Evolutionary conservation across 2,797 vertebrate genomes (phyloP).

Genomic region (Rhynchonycteris naso): DNA sequence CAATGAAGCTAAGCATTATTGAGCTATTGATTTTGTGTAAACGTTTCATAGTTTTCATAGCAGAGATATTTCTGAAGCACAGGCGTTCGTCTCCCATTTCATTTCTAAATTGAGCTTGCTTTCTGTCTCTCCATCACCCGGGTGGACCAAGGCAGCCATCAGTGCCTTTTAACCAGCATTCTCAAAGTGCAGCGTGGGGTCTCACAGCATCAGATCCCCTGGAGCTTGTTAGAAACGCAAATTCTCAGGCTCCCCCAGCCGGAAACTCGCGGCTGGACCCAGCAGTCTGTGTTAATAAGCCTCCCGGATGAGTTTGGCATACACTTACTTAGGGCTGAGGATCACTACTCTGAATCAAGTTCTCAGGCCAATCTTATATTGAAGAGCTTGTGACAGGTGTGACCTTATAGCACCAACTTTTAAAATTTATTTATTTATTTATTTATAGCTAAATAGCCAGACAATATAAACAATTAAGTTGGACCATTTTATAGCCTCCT

Average conservation of each 20-base stretch:
- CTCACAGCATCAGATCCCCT: too few species aligned
- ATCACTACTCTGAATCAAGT: not conserved
- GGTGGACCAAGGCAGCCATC: not conserved
- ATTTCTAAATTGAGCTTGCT: not conserved
- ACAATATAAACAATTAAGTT: not conserved
- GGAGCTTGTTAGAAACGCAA: not conserved
- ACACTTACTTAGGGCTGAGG: not conserved
- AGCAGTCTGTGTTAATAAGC: not conserved
- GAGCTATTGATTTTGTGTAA: conserved; percentile 12
- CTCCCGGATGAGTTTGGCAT: not conserved
- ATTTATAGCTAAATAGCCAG: not conserved
- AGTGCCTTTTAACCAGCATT: not conserved
- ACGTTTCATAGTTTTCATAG: not conserved
- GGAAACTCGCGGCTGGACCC: not conserved
- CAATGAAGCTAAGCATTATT: not conserved
- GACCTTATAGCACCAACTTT: not conserved
- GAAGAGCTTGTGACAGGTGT: not conserved
- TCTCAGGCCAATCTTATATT: not conserved
- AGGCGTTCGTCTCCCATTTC: not conserved
- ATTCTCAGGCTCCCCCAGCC: not conserved
- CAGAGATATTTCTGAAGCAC: not conserved
- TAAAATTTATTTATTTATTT: not conserved
- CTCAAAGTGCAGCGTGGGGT: not conserved
- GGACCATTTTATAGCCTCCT: not conserved
- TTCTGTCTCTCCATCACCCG: not conserved